Conservation (phyloP, 1,140 invertebrate genomes). For the Zaprionus tsacasi region DNA sequence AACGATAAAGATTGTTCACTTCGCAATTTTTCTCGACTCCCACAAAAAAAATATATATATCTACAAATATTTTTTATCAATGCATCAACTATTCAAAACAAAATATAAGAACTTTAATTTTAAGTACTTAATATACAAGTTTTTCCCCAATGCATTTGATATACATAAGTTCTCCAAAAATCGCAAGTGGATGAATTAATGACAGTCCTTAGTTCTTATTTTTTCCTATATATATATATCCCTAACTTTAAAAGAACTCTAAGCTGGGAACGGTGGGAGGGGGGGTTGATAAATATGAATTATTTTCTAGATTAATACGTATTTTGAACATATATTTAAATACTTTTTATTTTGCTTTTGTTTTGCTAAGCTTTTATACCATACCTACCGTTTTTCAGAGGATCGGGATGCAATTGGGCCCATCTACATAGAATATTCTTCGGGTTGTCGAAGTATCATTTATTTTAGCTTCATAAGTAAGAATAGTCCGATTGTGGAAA, state of each 20-base stretch:
- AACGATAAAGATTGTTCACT: constrained; percentile 41
- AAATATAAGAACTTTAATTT: constrained; percentile 19
- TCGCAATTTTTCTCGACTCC: constrained; percentile 45
- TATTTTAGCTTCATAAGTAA: neutral
- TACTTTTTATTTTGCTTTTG: constrained; percentile 1
- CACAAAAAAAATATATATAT: constrained; percentile 32
- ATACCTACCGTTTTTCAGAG: neutral
- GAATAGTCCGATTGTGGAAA: neutral
- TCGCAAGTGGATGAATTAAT: constrained; percentile 13
- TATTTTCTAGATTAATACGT: neutral
- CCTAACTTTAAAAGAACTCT: neutral
- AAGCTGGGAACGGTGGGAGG: neutral
- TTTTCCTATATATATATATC: neutral
- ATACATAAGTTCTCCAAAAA: constrained; percentile 16
- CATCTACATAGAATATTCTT: neutral
- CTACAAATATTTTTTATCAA: constrained; percentile 47
- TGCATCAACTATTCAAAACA: constrained; percentile 30
- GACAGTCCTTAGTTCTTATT: constrained; percentile 10
- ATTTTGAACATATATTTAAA: neutral
- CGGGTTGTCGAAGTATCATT: neutral
- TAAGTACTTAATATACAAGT: constrained; percentile 4
- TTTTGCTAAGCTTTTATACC: constrained; percentile 4
- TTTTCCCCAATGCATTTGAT: constrained; percentile 44
- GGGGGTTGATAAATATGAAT: neutral
- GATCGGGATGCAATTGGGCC: too few relatives aligned